These are phyloP conservation scores for Salarias fasciatus DNA, from an alignment of 2,797 vertebrate genomes.

Conservation along the genomic window DNA sequence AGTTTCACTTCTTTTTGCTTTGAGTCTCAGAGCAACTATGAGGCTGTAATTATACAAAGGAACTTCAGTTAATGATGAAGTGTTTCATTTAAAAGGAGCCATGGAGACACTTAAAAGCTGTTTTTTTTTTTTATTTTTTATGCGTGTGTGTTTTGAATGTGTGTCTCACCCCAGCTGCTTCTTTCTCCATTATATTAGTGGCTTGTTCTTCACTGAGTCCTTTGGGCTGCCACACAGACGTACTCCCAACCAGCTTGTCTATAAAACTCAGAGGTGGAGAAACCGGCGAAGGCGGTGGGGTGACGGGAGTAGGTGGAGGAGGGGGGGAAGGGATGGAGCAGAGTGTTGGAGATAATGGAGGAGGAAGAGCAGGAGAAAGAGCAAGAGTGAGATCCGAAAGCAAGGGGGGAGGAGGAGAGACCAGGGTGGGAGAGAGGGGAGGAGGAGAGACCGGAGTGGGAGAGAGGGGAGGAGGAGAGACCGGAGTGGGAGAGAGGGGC, in stretches of 20 bases:
- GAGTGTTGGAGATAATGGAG: slow-evolving; percentile 11
- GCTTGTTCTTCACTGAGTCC: slow-evolving; percentile 75
- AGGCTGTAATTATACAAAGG: too few relatives aligned
- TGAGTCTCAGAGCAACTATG: too few relatives aligned
- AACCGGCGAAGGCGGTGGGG: slow-evolving; percentile 47
- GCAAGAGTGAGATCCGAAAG: slow-evolving; percentile 8
- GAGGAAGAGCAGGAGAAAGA: background rate
- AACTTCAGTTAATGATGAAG: too few relatives aligned
- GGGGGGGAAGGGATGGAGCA: background rate
- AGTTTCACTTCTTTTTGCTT: too few relatives aligned
- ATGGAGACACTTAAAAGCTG: too few relatives aligned
- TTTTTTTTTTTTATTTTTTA: too few relatives aligned
- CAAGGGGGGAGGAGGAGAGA: too few relatives aligned
- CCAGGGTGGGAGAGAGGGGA: too few relatives aligned
- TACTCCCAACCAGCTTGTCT: slow-evolving; percentile 88
- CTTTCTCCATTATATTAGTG: slow-evolving; percentile 78
- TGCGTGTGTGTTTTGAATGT: background rate
- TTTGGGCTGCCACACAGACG: slow-evolving; percentile 90
- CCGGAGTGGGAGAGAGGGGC: slow-evolving; percentile 37
- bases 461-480: slow-evolving; percentile 36
- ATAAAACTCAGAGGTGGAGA: slow-evolving; percentile 75
- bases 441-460: too few relatives aligned
- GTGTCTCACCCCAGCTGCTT: slow-evolving; percentile 85
- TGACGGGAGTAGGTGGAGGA: slow-evolving; percentile 46
- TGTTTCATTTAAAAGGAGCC: too few relatives aligned